These are phyloP conservation scores for Andrena haemorrhoa DNA, from an alignment of 2,888 invertebrate species.

Conservation along the genomic window DNA sequence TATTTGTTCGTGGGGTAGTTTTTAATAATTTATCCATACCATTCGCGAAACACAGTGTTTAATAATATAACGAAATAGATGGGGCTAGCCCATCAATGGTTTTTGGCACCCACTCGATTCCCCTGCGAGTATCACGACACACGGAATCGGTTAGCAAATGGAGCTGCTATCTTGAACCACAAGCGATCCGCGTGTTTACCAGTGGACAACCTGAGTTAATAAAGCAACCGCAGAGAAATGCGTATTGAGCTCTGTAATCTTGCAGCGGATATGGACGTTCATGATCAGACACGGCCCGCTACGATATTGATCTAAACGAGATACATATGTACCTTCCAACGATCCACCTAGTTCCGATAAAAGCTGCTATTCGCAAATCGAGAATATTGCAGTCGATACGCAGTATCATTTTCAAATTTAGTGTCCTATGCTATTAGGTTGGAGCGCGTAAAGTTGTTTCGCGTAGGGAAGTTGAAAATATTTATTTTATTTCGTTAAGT, in stretches of 20 bases:
- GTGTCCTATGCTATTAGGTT: too few species aligned
- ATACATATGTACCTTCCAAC: constrained; percentile 24
- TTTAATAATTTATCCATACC: too few species aligned
- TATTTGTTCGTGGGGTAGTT: too few species aligned
- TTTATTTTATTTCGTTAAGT: too few species aligned
- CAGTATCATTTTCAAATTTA: too few species aligned
- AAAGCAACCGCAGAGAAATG: constrained; percentile 59
- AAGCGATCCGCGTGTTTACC: constrained; percentile 37
- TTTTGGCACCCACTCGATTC: too few species aligned
- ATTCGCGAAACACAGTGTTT: too few species aligned
- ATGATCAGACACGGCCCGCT: constrained; percentile 37
- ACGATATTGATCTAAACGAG: constrained; percentile 47
- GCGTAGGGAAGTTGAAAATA: too few species aligned
- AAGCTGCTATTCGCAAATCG: constrained; percentile 2
- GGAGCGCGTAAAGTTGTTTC: too few species aligned
- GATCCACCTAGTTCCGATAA: constrained; percentile 6
- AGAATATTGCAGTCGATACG: constrained; percentile 46
- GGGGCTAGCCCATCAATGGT: too few species aligned
- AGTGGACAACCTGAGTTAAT: constrained; percentile 44
- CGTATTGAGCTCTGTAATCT: constrained; percentile 44
- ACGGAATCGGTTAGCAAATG: constrained; percentile 9
- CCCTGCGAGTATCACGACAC: background rate
- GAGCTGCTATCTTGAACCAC: constrained; percentile 32
- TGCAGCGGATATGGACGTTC: constrained; percentile 30
- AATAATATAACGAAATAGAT: too few species aligned